phyloP scores from a whole-genome alignment of 1,140 invertebrate species.

The Drosophila setifemur region DNA sequence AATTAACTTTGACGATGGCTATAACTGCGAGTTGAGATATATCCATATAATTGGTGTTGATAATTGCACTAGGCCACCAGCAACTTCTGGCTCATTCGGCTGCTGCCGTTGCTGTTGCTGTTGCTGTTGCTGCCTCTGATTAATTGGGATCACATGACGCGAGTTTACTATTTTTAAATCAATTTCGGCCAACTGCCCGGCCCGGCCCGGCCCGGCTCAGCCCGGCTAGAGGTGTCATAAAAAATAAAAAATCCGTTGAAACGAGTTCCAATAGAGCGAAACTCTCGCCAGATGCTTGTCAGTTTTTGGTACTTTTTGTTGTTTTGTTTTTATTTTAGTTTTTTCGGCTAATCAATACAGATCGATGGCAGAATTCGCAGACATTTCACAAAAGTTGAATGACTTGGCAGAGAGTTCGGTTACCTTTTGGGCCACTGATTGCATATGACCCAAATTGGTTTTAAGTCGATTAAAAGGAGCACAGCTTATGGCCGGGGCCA shows the following conservation, averaged over 20 bases:
- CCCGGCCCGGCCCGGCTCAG: too few species aligned
- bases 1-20: slow-evolving; percentile 11
- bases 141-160: slow-evolving; percentile 40
- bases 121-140: too few species aligned
- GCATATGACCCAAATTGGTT: slow-evolving; percentile 69
- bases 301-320: background rate
- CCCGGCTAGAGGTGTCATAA: slow-evolving; percentile 26
- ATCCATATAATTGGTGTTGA: background rate
- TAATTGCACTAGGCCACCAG: slow-evolving; percentile 5
- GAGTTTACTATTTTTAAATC: slow-evolving; percentile 42
- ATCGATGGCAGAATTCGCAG: slow-evolving; percentile 43
- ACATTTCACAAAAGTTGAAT: slow-evolving; percentile 61
- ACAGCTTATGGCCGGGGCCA: slow-evolving; percentile 15
- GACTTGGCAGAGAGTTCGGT: slow-evolving; percentile 55
- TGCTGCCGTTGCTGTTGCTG: too few species aligned
- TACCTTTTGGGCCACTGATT: slow-evolving; percentile 52
- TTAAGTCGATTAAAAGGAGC: slow-evolving; percentile 56
- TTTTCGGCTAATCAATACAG: slow-evolving; percentile 52
- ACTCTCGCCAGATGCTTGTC: slow-evolving; percentile 20
- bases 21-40: background rate
- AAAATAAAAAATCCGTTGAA: slow-evolving; percentile 23
- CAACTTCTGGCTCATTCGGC: slow-evolving; percentile 13
- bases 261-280: slow-evolving; percentile 43
- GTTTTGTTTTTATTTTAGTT: background rate
- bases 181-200: slow-evolving; percentile 5